A percentile compares a stretch with the other conserved stretches of the same genome.
phyloP scores from a whole-genome alignment of 2,113 vertebrate genomes.

The Rutilus rutilus region DNA sequence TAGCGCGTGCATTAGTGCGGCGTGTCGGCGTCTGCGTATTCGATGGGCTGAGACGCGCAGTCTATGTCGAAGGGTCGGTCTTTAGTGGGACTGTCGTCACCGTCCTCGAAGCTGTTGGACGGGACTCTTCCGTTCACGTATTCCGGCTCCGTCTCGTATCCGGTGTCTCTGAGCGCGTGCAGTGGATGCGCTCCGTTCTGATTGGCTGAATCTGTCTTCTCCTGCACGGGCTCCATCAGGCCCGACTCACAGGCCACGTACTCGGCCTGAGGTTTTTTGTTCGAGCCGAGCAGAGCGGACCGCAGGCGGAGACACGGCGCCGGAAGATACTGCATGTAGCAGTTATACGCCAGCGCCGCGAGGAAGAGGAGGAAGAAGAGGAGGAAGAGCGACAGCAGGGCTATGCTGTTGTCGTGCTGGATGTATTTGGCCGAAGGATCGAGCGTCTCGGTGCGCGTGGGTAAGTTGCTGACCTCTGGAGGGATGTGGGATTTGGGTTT shows the following conservation, averaged over 20 bases:
- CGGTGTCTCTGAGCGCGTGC: slow-evolving; percentile 84
- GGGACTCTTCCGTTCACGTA: slow-evolving; percentile 82
- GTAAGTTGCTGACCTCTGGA: slow-evolving; percentile 61
- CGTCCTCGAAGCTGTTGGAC: slow-evolving; percentile 68
- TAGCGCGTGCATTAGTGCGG: slow-evolving; percentile 45
- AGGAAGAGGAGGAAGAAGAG: slow-evolving; percentile 90
- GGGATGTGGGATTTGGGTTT: slow-evolving; percentile 64
- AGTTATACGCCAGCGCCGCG: slow-evolving; percentile 87
- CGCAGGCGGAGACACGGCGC: slow-evolving; percentile 88
- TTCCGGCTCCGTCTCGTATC: slow-evolving; percentile 92
- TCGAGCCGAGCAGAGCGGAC: slow-evolving; percentile 80
- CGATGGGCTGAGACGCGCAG: slow-evolving; percentile 83
- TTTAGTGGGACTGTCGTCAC: slow-evolving; percentile 65
- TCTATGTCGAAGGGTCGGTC: slow-evolving; percentile 91
- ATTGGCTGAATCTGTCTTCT: slow-evolving; percentile 78
- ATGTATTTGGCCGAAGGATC: slow-evolving; percentile 84
- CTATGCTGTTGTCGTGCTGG: slow-evolving; percentile 83
- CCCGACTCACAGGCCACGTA: slow-evolving; percentile 88
- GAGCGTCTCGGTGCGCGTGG: slow-evolving; percentile 69
- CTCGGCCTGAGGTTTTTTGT: slow-evolving; percentile 82
- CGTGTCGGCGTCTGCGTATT: slow-evolving; percentile 87
- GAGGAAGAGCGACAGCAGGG: slow-evolving; percentile 90
- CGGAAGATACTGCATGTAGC: slow-evolving; percentile 94
- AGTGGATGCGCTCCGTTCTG: slow-evolving; percentile 82
- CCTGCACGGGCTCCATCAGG: slow-evolving; percentile 82